Conservation (phyloP, 2,113 vertebrate species). For the Otus sunia region DNA sequence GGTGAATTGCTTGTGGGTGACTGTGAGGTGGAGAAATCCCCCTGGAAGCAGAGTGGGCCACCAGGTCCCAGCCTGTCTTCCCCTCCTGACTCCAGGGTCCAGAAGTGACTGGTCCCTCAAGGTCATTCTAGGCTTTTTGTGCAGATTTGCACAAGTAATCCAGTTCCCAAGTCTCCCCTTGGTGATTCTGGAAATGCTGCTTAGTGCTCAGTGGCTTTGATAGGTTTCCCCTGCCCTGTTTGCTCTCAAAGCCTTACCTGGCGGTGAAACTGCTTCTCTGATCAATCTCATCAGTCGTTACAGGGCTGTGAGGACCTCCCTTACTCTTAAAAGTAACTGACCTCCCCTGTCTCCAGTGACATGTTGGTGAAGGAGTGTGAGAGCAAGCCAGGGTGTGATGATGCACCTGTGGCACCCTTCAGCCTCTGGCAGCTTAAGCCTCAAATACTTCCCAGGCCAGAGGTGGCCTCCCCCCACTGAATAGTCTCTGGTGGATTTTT, state of each 20-base stretch:
- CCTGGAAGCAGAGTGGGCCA: not conserved
- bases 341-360: not conserved
- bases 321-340: not conserved
- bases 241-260: not conserved
- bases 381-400: not conserved
- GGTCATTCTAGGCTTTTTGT: not conserved
- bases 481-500: not conserved
- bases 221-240: not conserved
- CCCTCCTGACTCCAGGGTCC: not conserved
- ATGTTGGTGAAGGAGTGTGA: not conserved
- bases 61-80: not conserved
- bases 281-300: not conserved
- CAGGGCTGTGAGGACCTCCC: not conserved
- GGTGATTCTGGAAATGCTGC: not conserved
- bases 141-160: not conserved
- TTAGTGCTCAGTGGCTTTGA: not conserved
- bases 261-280: not conserved
- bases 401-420: not conserved
- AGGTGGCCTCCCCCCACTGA: not conserved
- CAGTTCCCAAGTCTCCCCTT: not conserved
- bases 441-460: not conserved
- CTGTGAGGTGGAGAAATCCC: not conserved
- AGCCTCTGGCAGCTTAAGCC: not conserved
- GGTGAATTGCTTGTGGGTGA: not conserved
- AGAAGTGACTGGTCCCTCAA: not conserved